Conservation (phyloP, 2,797 vertebrate genomes). For the Coracias cyanogaster region DNA sequence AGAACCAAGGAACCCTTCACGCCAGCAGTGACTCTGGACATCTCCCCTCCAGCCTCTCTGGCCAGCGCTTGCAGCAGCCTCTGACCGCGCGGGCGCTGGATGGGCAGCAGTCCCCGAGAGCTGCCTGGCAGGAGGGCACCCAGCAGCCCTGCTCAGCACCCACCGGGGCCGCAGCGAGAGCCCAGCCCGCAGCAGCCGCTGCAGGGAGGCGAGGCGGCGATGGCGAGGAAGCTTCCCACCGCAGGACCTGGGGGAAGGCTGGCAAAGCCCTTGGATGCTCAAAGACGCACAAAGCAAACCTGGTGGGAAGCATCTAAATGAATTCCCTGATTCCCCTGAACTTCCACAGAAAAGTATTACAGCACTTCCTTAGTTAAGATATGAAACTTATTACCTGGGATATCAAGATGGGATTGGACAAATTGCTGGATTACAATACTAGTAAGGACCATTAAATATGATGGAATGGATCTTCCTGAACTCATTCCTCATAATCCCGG, state of each 20-base stretch:
- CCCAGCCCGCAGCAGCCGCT: background rate
- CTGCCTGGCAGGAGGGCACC: background rate
- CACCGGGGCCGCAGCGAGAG: too few relatives aligned
- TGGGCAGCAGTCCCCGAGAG: background rate
- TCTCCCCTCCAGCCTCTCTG: background rate
- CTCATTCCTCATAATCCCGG: background rate
- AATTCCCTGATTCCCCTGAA: background rate
- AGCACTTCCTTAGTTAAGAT: background rate
- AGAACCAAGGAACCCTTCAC: background rate
- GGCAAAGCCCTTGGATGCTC: background rate
- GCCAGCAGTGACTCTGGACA: fast-evolving
- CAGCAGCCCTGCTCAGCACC: background rate
- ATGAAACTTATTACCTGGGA: background rate
- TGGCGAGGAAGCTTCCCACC: background rate
- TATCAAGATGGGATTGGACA: background rate
- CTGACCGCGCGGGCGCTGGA: fast-evolving
- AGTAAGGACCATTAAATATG: background rate
- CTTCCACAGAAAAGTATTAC: background rate
- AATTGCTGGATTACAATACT: background rate
- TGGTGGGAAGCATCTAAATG: background rate
- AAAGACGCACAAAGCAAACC: background rate
- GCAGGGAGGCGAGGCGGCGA: background rate
- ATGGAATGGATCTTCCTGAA: background rate
- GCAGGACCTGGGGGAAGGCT: background rate
- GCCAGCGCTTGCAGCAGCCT: background rate